phyloP scores from a whole-genome alignment of 2,888 invertebrate genomes.

The Polyploca ridens region DNA sequence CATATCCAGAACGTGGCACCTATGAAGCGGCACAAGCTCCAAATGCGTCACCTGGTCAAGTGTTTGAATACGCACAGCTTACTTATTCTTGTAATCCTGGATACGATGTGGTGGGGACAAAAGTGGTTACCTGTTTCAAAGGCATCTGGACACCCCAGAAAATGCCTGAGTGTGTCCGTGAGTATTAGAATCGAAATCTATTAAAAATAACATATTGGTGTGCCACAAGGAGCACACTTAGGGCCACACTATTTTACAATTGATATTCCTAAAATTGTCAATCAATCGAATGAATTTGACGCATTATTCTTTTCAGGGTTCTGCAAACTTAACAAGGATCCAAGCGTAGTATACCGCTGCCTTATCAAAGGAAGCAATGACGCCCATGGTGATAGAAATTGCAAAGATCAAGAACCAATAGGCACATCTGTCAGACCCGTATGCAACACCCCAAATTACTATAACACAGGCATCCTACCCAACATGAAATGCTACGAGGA shows the following conservation, averaged over 20 bases:
- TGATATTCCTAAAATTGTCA: neutral
- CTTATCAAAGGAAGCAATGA: slow-evolving; percentile 26
- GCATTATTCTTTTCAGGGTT: slow-evolving; percentile 40
- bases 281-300: neutral
- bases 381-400: slow-evolving; percentile 40
- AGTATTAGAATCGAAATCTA: slow-evolving; percentile 25
- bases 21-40: slow-evolving; percentile 49
- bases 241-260: neutral
- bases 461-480: slow-evolving; percentile 36
- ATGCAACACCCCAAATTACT: slow-evolving; percentile 60
- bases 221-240: neutral
- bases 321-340: slow-evolving; percentile 50
- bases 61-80: slow-evolving; percentile 41
- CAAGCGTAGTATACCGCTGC: slow-evolving; percentile 55
- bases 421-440: slow-evolving; percentile 49
- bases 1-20: slow-evolving; percentile 52
- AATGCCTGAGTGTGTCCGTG: slow-evolving; percentile 41
- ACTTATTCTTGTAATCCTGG: slow-evolving; percentile 56
- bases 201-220: neutral
- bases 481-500: slow-evolving; percentile 54
- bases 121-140: slow-evolving; percentile 45
- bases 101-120: slow-evolving; percentile 44
- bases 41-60: slow-evolving; percentile 48
- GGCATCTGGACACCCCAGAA: slow-evolving; percentile 50
- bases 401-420: slow-evolving; percentile 46